Conservation (phyloP, 2,888 invertebrate genomes). For the Clunio marinus region DNA sequence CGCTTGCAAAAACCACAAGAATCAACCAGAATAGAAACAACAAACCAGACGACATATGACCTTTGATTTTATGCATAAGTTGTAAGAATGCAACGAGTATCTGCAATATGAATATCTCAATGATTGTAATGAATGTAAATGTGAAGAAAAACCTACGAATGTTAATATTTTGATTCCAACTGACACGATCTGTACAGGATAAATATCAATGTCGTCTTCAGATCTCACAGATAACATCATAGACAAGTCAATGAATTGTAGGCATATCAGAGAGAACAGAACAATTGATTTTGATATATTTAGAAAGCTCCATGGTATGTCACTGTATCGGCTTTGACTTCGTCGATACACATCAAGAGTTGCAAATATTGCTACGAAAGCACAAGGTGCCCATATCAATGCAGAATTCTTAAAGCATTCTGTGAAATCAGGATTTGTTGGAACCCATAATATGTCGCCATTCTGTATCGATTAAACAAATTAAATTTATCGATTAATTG, state of each 20-base stretch:
- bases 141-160: constrained; percentile 41
- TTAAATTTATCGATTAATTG: not conserved
- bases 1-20: constrained; percentile 48
- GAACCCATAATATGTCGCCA: constrained; percentile 53
- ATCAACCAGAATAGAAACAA: constrained; percentile 58
- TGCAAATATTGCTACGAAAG: constrained; percentile 60
- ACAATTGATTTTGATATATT: constrained; percentile 52
- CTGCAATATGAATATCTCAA: constrained; percentile 44
- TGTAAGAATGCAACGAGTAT: constrained; percentile 49
- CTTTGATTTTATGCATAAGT: constrained; percentile 52
- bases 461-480: not conserved
- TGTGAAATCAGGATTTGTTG: constrained; percentile 62
- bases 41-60: constrained; percentile 55
- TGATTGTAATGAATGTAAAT: not conserved
- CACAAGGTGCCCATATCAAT: constrained; percentile 67
- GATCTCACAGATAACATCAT: constrained; percentile 51
- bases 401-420: constrained; percentile 70
- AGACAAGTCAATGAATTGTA: constrained; percentile 52
- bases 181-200: constrained; percentile 37
- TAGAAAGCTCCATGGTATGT: constrained; percentile 57
- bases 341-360: constrained; percentile 58
- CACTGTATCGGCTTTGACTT: constrained; percentile 54
- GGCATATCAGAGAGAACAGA: constrained; percentile 30
- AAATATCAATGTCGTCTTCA: constrained; percentile 51
- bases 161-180: constrained; percentile 40